Percentiles rank a stretch among this genome's conserved stretches.
phyloP scores from a whole-genome alignment of 1,140 invertebrate species.

The Metaphire vulgaris region DNA sequence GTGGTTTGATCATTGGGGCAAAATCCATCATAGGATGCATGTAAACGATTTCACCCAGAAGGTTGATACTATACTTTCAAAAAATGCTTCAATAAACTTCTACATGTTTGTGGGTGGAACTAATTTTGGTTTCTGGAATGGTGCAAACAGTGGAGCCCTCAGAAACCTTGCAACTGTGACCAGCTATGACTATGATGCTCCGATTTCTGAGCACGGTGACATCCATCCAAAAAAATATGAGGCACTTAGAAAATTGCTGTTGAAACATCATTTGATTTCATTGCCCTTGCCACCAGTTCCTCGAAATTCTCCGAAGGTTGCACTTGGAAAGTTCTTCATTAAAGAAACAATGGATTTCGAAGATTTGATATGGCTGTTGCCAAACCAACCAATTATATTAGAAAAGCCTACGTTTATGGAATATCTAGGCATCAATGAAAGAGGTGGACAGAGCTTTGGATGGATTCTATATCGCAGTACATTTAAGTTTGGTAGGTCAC shows the following conservation, averaged over 20 bases:
- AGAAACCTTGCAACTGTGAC: slow-evolving; percentile 17
- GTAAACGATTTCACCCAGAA: neutral
- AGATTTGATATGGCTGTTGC: neutral
- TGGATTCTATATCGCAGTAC: neutral
- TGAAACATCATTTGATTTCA: neutral
- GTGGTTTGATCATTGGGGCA: slow-evolving; percentile 57
- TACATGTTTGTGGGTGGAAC: slow-evolving; percentile 60
- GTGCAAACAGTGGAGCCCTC: slow-evolving; percentile 50
- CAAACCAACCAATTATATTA: neutral
- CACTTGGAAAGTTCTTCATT: neutral
- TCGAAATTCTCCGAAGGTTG: neutral
- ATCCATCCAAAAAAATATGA: slow-evolving; percentile 39
- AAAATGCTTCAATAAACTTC: slow-evolving; percentile 57
- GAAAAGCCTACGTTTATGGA: neutral
- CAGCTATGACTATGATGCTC: slow-evolving; percentile 39
- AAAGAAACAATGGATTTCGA: neutral
- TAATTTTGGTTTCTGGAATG: slow-evolving; percentile 61
- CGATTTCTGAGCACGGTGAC: slow-evolving; percentile 49
- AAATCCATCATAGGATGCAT: slow-evolving; percentile 30
- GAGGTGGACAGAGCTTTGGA: neutral
- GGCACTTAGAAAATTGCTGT: slow-evolving; percentile 36
- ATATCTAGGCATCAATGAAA: neutral
- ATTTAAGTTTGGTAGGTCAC: slow-evolving; percentile 4
- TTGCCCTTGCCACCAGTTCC: neutral
- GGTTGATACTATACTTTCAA: slow-evolving; percentile 42